A percentile compares a stretch with the other conserved stretches of the same genome.
Conservation (phyloP, 2,113 vertebrate genomes). For the Oncorhynchus gorbuscha region DNA sequence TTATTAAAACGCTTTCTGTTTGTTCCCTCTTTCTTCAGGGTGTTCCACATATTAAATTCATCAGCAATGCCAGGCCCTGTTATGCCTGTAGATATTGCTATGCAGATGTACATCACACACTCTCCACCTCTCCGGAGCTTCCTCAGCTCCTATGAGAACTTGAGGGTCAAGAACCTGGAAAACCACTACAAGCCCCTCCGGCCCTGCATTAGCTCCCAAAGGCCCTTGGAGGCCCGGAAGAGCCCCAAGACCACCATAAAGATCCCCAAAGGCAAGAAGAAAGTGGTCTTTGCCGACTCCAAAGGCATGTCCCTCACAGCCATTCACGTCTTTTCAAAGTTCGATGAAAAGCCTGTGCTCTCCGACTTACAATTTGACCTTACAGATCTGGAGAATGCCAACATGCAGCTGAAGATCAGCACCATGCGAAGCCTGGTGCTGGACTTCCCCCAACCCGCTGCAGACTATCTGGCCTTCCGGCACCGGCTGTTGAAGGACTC, state of each 20-base stretch:
- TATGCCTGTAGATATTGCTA: slow-evolving; percentile 89
- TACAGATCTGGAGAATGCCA: slow-evolving; percentile 77
- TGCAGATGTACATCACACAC: slow-evolving; percentile 90
- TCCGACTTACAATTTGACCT: slow-evolving; percentile 86
- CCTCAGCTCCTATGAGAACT: slow-evolving; percentile 83
- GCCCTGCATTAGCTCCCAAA: slow-evolving; percentile 84
- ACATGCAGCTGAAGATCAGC: slow-evolving; percentile 78
- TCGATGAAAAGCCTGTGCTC: slow-evolving; percentile 73
- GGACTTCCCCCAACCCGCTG: slow-evolving; percentile 86
- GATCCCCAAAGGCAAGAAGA: slow-evolving; percentile 79
- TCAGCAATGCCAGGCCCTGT: slow-evolving; percentile 83
- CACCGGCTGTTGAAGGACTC: slow-evolving; percentile 83
- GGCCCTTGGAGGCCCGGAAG: slow-evolving; percentile 64
- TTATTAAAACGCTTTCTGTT: background rate
- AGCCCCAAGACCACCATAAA: slow-evolving; percentile 36
- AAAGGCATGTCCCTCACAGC: slow-evolving; percentile 90
- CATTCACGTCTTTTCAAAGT: slow-evolving; percentile 88
- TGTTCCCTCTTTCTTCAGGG: slow-evolving; percentile 62
- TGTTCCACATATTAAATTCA: slow-evolving; percentile 85
- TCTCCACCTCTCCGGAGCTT: slow-evolving; percentile 89
- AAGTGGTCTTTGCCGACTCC: slow-evolving; percentile 90
- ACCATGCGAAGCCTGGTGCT: slow-evolving; percentile 79
- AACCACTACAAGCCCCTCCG: slow-evolving; percentile 81
- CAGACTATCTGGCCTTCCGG: slow-evolving; percentile 90
- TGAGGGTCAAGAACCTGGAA: slow-evolving; percentile 59